Percentiles rank a stretch among this genome's conserved stretches.
Conservation (phyloP, 2,888 invertebrate species). For the Acrobasis repandana region DNA sequence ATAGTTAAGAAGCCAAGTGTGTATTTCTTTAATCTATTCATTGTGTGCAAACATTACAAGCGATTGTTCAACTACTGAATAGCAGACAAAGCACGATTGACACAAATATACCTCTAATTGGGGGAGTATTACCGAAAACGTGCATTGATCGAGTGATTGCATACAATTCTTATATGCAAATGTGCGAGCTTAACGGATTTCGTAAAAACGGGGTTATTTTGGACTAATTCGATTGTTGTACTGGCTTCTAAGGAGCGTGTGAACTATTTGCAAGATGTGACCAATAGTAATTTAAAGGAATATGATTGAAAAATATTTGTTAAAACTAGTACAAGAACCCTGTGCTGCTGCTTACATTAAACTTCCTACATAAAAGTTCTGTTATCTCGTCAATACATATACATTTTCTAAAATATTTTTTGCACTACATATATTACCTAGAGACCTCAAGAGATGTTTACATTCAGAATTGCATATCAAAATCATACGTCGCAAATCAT, state of each 20-base stretch:
- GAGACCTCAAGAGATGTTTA: no score
- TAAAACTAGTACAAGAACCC: no score
- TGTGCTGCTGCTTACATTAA: no score
- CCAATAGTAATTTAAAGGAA: no score
- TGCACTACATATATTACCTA: no score
- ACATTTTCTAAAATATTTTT: no score
- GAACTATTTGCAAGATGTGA: not conserved
- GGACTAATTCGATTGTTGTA: not conserved
- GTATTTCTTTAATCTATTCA: not conserved
- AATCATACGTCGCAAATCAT: no score
- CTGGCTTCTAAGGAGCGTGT: not conserved
- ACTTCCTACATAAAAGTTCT: no score
- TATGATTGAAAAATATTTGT: no score
- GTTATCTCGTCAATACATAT: no score
- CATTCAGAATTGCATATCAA: no score
- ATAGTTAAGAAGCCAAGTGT: not conserved
- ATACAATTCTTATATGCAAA: conserved; percentile 46
- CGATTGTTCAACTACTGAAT: conserved; percentile 14
- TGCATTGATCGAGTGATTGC: conserved; percentile 57
- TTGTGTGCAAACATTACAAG: conserved; percentile 34
- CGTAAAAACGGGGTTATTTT: not conserved
- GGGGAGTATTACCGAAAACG: conserved; percentile 66
- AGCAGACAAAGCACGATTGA: conserved; percentile 67
- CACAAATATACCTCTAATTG: conserved; percentile 80
- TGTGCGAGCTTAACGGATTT: not conserved